phyloP scores from a whole-genome alignment of 2,113 vertebrate genomes.

The Erpornis zantholeuca region DNA sequence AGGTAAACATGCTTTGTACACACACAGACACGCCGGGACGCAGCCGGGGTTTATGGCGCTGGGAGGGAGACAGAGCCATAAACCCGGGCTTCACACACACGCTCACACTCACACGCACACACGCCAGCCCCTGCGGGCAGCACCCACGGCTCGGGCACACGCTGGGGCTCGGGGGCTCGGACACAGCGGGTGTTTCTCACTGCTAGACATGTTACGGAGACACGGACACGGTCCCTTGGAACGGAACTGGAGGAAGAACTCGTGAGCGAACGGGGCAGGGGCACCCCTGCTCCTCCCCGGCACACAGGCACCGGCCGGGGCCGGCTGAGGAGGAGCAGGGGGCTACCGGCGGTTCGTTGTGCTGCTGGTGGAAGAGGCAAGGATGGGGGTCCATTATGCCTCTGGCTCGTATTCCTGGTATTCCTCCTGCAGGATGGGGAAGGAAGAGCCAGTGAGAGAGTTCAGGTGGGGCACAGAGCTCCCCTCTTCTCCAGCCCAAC shows the following conservation, averaged over 20 bases:
- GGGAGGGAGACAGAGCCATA: constrained; percentile 91
- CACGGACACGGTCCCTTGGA: constrained; percentile 68
- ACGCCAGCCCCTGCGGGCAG: constrained; percentile 1
- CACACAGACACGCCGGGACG: constrained; percentile 52
- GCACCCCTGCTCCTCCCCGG: constrained; percentile 50
- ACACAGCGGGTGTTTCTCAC: constrained; percentile 43
- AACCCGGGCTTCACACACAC: constrained; percentile 64
- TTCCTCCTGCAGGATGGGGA: constrained; percentile 77
- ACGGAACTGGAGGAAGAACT: constrained; percentile 78
- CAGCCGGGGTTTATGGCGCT: constrained; percentile 83
- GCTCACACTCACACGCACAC: neutral
- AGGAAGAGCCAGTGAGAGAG: neutral
- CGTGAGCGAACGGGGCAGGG: constrained; percentile 49
- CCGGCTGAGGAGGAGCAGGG: constrained; percentile 26
- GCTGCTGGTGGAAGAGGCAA: constrained; percentile 89
- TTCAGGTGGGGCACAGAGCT: neutral
- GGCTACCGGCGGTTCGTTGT: constrained; percentile 81
- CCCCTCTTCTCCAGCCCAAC: neutral
- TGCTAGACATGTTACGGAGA: constrained; percentile 69
- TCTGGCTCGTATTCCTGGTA: constrained; percentile 98
- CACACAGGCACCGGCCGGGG: neutral
- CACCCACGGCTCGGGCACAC: neutral
- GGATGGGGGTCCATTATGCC: constrained; percentile 83
- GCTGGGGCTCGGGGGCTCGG: neutral
- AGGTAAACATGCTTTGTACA: constrained; percentile 75